Evolutionary conservation across 2,113 vertebrate species (phyloP).

Genomic region (Ctenomys sociabilis): DNA sequence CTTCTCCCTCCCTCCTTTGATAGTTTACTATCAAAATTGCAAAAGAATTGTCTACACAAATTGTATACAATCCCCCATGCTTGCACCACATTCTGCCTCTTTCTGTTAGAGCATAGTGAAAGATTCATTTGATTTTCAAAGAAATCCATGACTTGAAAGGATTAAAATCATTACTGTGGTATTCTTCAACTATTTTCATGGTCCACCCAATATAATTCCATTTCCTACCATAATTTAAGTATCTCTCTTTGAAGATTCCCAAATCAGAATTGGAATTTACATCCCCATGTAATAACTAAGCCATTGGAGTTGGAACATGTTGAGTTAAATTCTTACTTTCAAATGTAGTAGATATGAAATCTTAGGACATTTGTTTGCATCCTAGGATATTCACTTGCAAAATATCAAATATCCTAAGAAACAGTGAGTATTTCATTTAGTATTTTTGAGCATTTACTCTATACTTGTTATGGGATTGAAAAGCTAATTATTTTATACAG

Average conservation of each 20-base stretch:
- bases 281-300: not conserved
- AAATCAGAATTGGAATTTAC: not conserved
- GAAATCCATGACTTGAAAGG: not conserved
- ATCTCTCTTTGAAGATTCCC: conserved; percentile 39
- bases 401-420: not conserved
- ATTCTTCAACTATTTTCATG: not conserved
- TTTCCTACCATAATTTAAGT: not conserved
- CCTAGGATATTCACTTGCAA: not conserved
- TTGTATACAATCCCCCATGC: not conserved
- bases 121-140: conserved; percentile 22
- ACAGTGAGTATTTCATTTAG: not conserved
- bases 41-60: not conserved
- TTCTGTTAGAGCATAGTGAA: not conserved
- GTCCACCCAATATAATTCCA: not conserved
- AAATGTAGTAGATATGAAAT: not conserved
- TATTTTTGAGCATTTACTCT: not conserved
- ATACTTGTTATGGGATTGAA: not conserved
- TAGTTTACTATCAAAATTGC: not conserved
- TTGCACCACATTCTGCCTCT: not conserved
- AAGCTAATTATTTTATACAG: not conserved
- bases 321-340: not conserved
- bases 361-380: not conserved
- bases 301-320: not conserved
- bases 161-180: not conserved
- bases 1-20: too few relatives aligned